Base-by-base conservation (phyloP, 1,140 invertebrate species). In the Cydia strobilella region DNA sequence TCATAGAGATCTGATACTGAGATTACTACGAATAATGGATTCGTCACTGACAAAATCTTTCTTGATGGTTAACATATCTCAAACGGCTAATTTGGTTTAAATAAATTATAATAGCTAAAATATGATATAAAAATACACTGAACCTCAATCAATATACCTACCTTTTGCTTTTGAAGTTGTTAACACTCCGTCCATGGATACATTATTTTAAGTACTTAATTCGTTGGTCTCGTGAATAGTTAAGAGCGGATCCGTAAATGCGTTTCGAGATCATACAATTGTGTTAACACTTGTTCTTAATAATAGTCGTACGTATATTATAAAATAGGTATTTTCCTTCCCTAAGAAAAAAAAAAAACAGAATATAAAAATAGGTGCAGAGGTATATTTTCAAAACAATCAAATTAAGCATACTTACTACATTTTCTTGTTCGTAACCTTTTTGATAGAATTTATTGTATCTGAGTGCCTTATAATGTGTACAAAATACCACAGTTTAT, bases 1-100 rank as follows among this genome's bases (percentile, higher is more conserved):
- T 82, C 77, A 84, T 84, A 86, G 84, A 90, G 90, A 92, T 92
- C 89, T 92, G 90, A 92, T 84, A 82, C 86, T 91, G 90, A 92
- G 90, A 92, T 92, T 92, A 90, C 84, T 85, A 80, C 71, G 73
- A 59, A 59, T 59, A 59, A 59, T 59, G 54, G n/a, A 59, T 18
- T 23, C 18, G 45, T 80, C 73, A 31, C 51, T 35, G 76, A 78
- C 48, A 79, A 82, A 80, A 83, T 78, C 69, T 71, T 80, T 78
- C 77, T 23, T 23, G n/a, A 59, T 59, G 20, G 5, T 59, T 59
- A 3, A 54, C 20, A 20, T 23, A 59, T 23, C 10, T 59, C 54
- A 59, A 59, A 59, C 54, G 2, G 54, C 20, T 54, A 18, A 59
- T n/a, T 51, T 18, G 20, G 54, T 12, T 59, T 59, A 7, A 59